Evolutionary conservation across 1,140 invertebrate genomes (phyloP), one percentile per base, ranked within the genome.

Genomic region (Drosophila leontia): DNA sequence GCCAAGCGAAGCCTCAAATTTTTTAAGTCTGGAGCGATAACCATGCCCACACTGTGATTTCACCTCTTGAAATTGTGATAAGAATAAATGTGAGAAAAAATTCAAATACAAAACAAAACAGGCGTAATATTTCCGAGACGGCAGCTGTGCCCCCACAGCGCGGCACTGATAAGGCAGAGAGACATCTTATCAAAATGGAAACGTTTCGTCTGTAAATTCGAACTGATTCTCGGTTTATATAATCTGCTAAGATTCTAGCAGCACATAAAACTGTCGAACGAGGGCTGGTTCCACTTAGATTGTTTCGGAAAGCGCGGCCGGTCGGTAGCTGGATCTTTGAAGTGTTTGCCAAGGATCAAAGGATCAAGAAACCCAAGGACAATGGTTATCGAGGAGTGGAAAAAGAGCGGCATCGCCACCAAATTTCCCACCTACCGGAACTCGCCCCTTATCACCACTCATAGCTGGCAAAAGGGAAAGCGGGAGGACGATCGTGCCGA

Each of bases 401-500:
- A 91, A 44, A 55, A 91, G 32, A 79, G 80, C 17, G 88, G 87
- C 51, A 92, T 92, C 11, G 85, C 88, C 53, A 92, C 80, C 17
- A 92, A 92, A 37, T 92, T 87, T 65, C 91, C 91, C 7, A 91
- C 82, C 0, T 92, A 91, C 57, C 74, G 91, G 7, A 91, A 92
- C 19, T 85, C 78, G 1, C 42, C 79, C 3, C 48, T 92, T 23
- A 72, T 92, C 3, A 92, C 91, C 19, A 76, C 69, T 1, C 62
- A 91, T 47, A 91, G 82, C 57, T 95, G 95, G 95, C 67, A 96
- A 26, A 91, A 94, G 44, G 94, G 93, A 3, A 95, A 95, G 72
- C 93, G 91, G 26, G 64, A 91, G 35, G 94, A 95, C 65, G 95
- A 96, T 78, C 94, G 94, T 13, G 95, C 95, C 0, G 95, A 96